These are phyloP conservation scores for Ammospiza nelsoni DNA, from an alignment of 2,113 vertebrate species.

Conservation along the genomic window DNA sequence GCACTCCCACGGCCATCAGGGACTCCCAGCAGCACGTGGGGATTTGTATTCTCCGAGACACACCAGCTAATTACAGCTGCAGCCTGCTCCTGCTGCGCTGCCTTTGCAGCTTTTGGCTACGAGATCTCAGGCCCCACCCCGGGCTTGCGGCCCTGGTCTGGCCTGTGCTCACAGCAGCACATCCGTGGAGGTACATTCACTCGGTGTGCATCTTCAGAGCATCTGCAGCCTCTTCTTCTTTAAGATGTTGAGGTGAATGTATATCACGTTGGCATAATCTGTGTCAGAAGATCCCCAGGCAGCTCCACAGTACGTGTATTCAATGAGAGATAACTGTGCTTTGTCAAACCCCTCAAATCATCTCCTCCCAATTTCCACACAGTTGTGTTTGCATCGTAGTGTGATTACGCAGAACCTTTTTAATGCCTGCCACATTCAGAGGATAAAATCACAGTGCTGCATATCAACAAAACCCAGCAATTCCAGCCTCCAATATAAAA, in stretches of 20 bases:
- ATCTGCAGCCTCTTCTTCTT: not conserved
- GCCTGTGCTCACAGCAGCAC: not conserved
- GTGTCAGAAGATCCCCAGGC: conserved; percentile 10
- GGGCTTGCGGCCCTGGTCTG: not conserved
- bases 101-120: not conserved
- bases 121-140: not conserved
- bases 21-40: not conserved
- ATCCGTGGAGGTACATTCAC: not conserved
- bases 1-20: not conserved
- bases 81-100: not conserved
- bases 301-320: not conserved
- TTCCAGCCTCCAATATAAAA: conserved; percentile 39
- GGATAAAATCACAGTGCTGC: conserved; percentile 59
- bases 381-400: not conserved
- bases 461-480: conserved; percentile 62
- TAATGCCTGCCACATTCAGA: conserved; percentile 34
- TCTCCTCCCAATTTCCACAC: not conserved
- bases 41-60: not conserved
- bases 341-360: not conserved
- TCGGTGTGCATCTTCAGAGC: not conserved
- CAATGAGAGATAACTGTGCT: conserved; percentile 6
- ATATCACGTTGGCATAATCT: not conserved
- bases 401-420: conserved; percentile 51
- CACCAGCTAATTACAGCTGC: not conserved
- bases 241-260: not conserved